Evolutionary conservation across 2,113 vertebrate genomes (phyloP).

Genomic region (Anas platyrhynchos): DNA sequence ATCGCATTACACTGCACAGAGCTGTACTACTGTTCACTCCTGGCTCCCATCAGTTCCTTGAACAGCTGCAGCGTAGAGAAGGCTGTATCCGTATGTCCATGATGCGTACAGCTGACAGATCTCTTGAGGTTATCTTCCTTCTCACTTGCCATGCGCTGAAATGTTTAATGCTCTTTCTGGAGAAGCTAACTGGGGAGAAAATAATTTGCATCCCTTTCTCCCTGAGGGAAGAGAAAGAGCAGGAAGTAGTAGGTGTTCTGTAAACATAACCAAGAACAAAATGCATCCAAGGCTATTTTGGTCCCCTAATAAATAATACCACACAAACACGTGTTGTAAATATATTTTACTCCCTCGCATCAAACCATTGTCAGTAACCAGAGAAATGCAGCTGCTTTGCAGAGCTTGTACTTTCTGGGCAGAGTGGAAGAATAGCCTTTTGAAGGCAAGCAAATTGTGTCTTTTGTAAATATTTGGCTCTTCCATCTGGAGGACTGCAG

Average conservation of each 20-base stretch:
- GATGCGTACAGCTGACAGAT: not conserved
- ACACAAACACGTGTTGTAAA: not conserved
- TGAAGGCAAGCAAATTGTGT: not conserved
- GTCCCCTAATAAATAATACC: constrained; percentile 1
- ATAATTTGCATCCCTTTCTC: not conserved
- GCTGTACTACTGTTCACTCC: not conserved
- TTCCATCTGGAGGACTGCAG: not conserved
- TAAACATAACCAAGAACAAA: constrained; percentile 27
- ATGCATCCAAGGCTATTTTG: constrained; percentile 2
- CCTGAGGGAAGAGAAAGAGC: not conserved
- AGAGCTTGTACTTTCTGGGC: constrained; percentile 14
- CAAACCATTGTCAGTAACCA: constrained; percentile 18
- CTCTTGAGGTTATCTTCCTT: not conserved
- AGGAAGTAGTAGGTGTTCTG: constrained; percentile 35
- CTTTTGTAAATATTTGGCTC: not conserved
- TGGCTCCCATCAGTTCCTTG: not conserved
- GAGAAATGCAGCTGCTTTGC: constrained; percentile 34
- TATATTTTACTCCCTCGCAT: constrained; percentile 20
- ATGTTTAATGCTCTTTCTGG: not conserved
- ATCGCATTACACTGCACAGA: not conserved
- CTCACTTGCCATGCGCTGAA: not conserved
- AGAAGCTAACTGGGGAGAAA: not conserved
- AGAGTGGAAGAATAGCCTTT: not conserved
- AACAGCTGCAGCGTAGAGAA: not conserved
- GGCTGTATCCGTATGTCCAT: not conserved